Percentiles rank a stretch among this genome's conserved stretches.
Evolutionary conservation across 2,888 invertebrate species (phyloP).

Genomic region (Apocheima hispidaria): DNA sequence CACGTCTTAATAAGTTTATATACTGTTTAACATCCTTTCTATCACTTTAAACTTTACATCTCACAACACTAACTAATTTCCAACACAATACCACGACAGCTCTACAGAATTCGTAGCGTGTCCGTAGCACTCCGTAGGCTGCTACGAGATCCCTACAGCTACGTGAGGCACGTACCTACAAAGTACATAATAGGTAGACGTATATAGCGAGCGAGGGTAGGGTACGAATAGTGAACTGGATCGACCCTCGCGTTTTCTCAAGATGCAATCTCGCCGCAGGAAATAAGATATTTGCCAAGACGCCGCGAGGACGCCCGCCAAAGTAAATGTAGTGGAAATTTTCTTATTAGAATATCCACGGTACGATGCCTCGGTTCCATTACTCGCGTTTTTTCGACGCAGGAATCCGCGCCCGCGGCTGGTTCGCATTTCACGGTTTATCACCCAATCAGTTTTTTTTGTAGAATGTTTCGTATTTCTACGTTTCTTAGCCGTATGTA

Average conservation of each 20-base stretch:
- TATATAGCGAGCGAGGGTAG: slow-evolving; percentile 54
- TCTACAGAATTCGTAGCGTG: slow-evolving; percentile 49
- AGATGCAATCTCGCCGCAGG: slow-evolving; percentile 87
- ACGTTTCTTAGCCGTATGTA: background rate
- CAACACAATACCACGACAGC: slow-evolving; percentile 40
- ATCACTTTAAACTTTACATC: slow-evolving; percentile 11
- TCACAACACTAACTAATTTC: slow-evolving; percentile 38
- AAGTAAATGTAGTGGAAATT: slow-evolving; percentile 87
- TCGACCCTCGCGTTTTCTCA: slow-evolving; percentile 85
- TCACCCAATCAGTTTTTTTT: slow-evolving; percentile 56
- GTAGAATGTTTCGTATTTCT: slow-evolving; percentile 20
- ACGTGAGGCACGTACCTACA: slow-evolving; percentile 24
- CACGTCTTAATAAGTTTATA: no score
- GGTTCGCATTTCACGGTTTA: slow-evolving; percentile 68
- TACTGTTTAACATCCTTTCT: no score
- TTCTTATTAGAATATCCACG: slow-evolving; percentile 87
- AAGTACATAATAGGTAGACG: slow-evolving; percentile 33
- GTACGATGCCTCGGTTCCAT: slow-evolving; percentile 81
- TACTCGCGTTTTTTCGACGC: slow-evolving; percentile 77
- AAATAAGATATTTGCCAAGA: slow-evolving; percentile 87
- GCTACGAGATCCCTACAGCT: slow-evolving; percentile 29
- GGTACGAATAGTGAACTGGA: slow-evolving; percentile 80
- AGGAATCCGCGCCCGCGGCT: slow-evolving; percentile 73
- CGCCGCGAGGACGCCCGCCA: slow-evolving; percentile 84
- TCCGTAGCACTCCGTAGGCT: slow-evolving; percentile 52